These are phyloP conservation scores for Apocrypta bakeri DNA, from an alignment of 1,140 invertebrate species.

Conservation along the genomic window DNA sequence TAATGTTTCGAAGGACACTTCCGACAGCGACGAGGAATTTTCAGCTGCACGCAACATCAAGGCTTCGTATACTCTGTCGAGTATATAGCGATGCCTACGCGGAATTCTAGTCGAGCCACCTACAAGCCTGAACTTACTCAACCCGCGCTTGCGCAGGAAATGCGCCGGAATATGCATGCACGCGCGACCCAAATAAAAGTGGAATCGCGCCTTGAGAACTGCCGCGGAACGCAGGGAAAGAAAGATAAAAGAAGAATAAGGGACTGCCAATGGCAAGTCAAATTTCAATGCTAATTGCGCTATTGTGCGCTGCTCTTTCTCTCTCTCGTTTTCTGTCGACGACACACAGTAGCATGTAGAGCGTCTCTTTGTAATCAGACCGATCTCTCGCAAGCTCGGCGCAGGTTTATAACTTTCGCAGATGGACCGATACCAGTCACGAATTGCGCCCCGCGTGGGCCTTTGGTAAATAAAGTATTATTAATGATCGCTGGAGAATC, in stretches of 20 bases:
- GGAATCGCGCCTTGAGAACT: background rate
- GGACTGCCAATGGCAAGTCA: slow-evolving; percentile 47
- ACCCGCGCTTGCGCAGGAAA: background rate
- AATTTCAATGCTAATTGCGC: slow-evolving; percentile 43
- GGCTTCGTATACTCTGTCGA: too few relatives aligned
- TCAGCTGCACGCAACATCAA: slow-evolving; percentile 6
- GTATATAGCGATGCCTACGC: too few relatives aligned
- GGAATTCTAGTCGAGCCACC: slow-evolving; percentile 6
- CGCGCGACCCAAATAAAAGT: slow-evolving; percentile 32
- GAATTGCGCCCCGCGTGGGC: background rate
- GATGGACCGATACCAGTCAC: slow-evolving; percentile 2
- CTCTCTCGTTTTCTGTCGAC: background rate
- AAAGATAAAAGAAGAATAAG: slow-evolving; percentile 21
- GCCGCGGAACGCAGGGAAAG: background rate
- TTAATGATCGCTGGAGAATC: background rate
- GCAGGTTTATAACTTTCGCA: slow-evolving; percentile 5
- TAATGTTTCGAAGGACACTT: slow-evolving; percentile 40
- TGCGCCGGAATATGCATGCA: background rate
- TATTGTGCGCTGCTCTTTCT: slow-evolving; percentile 42
- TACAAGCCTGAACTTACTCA: background rate
- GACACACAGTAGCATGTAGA: background rate
- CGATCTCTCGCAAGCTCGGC: slow-evolving; percentile 52
- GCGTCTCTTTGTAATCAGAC: slow-evolving; percentile 22
- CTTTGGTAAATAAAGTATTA: background rate
- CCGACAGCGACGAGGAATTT: slow-evolving; percentile 44